Conservation (phyloP, 2,113 vertebrate species). For the Pygoscelis adeliae region DNA sequence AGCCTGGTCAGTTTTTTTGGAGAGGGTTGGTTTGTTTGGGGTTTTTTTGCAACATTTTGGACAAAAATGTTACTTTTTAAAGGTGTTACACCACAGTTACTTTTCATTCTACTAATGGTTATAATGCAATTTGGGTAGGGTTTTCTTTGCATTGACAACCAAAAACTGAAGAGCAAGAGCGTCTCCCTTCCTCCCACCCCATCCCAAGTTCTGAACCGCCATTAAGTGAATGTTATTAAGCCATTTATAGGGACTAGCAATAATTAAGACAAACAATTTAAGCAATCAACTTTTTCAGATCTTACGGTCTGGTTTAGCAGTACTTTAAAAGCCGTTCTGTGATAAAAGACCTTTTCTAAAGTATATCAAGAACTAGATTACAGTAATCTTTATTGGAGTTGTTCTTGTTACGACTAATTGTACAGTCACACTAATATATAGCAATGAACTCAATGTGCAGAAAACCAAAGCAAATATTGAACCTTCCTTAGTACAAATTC, state of each 20-base stretch:
- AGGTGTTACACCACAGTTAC: neutral
- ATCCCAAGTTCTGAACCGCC: neutral
- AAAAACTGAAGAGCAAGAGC: neutral
- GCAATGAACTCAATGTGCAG: neutral
- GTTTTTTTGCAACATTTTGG: neutral
- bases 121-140: neutral
- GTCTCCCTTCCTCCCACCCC: neutral
- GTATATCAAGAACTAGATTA: slow-evolving; percentile 39
- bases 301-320: slow-evolving; percentile 23
- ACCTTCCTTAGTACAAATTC: slow-evolving; percentile 35
- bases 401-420: slow-evolving; percentile 31
- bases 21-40: too few relatives aligned
- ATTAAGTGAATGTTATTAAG: neutral
- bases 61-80: neutral
- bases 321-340: neutral
- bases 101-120: neutral
- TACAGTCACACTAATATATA: neutral
- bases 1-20: neutral
- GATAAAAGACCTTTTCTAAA: slow-evolving; percentile 30
- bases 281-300: neutral
- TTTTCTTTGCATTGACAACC: neutral
- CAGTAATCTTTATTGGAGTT: slow-evolving; percentile 26
- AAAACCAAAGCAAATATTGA: slow-evolving; percentile 68
- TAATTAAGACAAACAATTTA: slow-evolving; percentile 42
- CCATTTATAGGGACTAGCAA: neutral